These are phyloP conservation scores for Ectobius pallidus DNA, from an alignment of 2,888 invertebrate species.

Conservation along the genomic window DNA sequence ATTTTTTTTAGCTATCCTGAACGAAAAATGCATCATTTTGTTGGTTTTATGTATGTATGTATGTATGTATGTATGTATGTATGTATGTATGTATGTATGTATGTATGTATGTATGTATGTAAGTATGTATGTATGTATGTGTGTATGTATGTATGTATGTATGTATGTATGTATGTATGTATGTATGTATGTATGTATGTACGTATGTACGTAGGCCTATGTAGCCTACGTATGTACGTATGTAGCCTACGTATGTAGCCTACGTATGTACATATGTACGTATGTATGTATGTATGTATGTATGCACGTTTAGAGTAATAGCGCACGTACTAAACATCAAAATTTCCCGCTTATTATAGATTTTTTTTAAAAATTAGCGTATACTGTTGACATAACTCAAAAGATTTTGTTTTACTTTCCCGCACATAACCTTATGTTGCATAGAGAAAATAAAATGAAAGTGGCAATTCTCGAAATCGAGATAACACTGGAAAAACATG, in stretches of 20 bases:
- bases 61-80: constrained; percentile 9
- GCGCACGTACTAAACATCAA: no score
- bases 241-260: neutral
- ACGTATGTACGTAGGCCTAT: neutral
- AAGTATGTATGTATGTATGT: constrained; percentile 4
- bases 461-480: no score
- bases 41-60: constrained; percentile 9
- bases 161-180: constrained; percentile 3
- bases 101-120: constrained; percentile 10
- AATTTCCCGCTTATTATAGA: no score
- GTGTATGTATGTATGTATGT: constrained; percentile 8
- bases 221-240: neutral
- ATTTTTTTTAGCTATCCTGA: no score
- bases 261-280: neutral
- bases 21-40: no score
- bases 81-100: constrained; percentile 9
- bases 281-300: neutral
- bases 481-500: no score
- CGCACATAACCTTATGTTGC: no score
- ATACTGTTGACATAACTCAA: no score
- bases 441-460: no score
- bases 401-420: no score
- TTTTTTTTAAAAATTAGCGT: no score
- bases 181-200: constrained; percentile 9
- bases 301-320: neutral